Percentiles rank a stretch among this genome's conserved stretches.
phyloP scores from a whole-genome alignment of 1,140 invertebrate species.

The Triops cancriformis region DNA sequence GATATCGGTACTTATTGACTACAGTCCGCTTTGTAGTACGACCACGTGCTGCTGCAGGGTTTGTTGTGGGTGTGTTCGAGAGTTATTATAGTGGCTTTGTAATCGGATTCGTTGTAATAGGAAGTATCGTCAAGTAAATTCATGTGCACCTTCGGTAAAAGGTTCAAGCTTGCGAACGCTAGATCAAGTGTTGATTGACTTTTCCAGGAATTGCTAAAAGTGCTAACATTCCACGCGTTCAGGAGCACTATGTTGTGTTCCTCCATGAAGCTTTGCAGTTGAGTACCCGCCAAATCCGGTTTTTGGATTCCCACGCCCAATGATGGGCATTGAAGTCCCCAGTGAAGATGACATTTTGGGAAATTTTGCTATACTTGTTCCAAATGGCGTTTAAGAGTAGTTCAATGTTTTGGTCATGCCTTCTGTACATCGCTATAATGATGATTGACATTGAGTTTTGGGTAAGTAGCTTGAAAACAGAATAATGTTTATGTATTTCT shows the following conservation, averaged over 20 bases:
- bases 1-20: no score
- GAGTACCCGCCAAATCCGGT: not conserved
- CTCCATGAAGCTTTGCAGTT: not conserved
- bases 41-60: no score
- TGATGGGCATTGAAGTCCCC: constrained; percentile 16
- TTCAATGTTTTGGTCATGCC: not conserved
- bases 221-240: not conserved
- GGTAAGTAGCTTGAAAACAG: not conserved
- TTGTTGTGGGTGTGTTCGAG: not conserved
- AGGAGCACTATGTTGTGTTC: not conserved
- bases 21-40: no score
- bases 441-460: not conserved
- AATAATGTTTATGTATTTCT: constrained; percentile 12
- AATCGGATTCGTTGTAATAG: not conserved
- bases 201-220: not conserved
- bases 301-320: not conserved
- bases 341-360: constrained; percentile 9
- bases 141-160: not conserved
- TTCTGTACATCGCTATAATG: not conserved
- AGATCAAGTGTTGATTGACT: constrained; percentile 3
- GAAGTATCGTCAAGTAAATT: no score
- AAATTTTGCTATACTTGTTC: not conserved
- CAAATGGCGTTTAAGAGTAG: not conserved
- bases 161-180: not conserved
- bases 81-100: not conserved